Percentiles rank a stretch among this genome's conserved stretches.
Evolutionary conservation across 2,113 vertebrate genomes (phyloP).

Genomic region (Lucifuga dentata): DNA sequence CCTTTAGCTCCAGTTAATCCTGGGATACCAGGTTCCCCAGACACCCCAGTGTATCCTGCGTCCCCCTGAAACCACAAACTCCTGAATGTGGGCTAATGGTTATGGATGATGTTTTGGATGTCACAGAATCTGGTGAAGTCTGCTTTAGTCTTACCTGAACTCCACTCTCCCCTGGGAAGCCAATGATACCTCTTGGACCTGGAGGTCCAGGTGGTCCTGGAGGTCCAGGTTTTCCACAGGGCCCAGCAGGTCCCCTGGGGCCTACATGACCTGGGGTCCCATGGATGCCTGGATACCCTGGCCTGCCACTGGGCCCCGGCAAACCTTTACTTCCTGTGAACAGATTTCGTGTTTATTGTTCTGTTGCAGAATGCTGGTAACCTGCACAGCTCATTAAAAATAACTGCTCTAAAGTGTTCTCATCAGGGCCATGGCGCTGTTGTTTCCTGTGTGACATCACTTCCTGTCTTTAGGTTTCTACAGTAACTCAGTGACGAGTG

Average conservation of each 20-base stretch:
- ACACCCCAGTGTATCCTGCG: conserved; percentile 58
- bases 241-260: conserved; percentile 54
- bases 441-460: no score
- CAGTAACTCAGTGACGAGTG: neutral
- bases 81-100: no score
- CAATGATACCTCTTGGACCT: conserved; percentile 74
- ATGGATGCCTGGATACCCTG: conserved; percentile 57
- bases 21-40: conserved; percentile 58
- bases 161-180: conserved; percentile 84
- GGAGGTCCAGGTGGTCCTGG: conserved; percentile 75
- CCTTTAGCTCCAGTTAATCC: conserved; percentile 76
- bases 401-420: no score
- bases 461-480: no score
- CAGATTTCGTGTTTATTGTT: neutral
- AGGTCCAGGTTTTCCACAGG: conserved; percentile 52
- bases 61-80: conserved; percentile 69
- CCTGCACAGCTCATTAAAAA: no score
- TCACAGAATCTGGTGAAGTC: no score
- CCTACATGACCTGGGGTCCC: conserved; percentile 69
- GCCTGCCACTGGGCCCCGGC: conserved; percentile 44
- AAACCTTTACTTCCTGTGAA: conserved; percentile 74
- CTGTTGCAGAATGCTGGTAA: no score
- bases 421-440: no score
- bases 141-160: conserved; percentile 67
- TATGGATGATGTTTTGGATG: no score